Conservation (phyloP, 2,888 invertebrate genomes). For the Andricus quercusramuli region DNA sequence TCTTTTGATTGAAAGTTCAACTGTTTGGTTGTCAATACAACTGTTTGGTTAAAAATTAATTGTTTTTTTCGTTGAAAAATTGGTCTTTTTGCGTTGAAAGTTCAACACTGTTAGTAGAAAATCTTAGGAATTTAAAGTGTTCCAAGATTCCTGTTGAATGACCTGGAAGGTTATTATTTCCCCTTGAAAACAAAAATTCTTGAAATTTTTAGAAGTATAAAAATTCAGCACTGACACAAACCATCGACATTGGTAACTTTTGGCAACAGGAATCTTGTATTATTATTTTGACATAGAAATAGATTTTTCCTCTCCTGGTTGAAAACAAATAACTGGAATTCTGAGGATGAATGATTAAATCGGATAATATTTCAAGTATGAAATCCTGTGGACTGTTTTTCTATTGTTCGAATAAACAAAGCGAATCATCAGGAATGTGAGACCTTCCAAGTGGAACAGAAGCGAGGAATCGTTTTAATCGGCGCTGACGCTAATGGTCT, state of each 20-base stretch:
- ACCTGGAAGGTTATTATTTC: too few relatives aligned
- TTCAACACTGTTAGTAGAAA: too few relatives aligned
- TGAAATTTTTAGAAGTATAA: too few relatives aligned
- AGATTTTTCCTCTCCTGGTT: background rate
- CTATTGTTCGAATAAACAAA: background rate
- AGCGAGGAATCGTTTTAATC: conserved; percentile 15
- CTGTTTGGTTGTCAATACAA: too few relatives aligned
- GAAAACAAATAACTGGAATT: background rate
- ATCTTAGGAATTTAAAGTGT: too few relatives aligned
- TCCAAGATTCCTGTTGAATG: too few relatives aligned
- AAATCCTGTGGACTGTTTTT: background rate
- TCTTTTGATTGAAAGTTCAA: too few relatives aligned
- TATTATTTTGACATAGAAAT: background rate
- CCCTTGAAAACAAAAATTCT: too few relatives aligned
- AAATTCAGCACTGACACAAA: too few relatives aligned
- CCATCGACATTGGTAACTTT: background rate
- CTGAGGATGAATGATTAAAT: background rate
- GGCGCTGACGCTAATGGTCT: conserved; percentile 8
- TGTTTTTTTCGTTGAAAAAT: too few relatives aligned
- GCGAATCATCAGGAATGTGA: background rate
- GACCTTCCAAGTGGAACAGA: background rate
- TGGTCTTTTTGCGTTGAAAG: too few relatives aligned
- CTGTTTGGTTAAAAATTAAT: too few relatives aligned
- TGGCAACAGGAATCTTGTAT: background rate
- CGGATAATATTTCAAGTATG: background rate